Evolutionary conservation across 1,140 invertebrate species (phyloP).

Genomic region (Agraylea sexmaculata): DNA sequence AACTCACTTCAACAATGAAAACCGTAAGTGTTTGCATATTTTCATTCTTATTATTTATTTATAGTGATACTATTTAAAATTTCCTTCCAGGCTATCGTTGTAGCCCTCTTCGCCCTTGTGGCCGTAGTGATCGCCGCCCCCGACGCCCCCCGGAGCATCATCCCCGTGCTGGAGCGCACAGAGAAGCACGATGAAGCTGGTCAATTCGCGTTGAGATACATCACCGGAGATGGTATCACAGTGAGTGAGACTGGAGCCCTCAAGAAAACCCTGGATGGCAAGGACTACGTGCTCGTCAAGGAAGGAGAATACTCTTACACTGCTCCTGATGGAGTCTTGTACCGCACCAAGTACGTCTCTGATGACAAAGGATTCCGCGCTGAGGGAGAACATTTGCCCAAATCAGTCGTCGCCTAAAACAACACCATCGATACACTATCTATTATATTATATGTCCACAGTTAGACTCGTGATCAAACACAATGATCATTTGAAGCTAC

Average conservation of each 20-base stretch:
- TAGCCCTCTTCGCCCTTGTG: conserved; percentile 6
- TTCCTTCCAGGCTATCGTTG: no score
- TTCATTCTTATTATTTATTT: no score
- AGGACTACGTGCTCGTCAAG: conserved; percentile 25
- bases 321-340: conserved; percentile 28
- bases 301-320: conserved; percentile 27
- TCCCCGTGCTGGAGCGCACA: conserved; percentile 22
- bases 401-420: conserved; percentile 16
- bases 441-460: no score
- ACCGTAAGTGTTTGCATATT: no score
- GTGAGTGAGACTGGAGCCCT: conserved; percentile 29
- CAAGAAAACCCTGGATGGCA: conserved; percentile 23
- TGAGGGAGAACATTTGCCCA: conserved; percentile 31
- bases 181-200: conserved; percentile 31
- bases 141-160: conserved; percentile 8
- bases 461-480: no score
- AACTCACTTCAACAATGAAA: no score
- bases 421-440: no score
- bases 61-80: no score
- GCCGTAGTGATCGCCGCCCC: conserved; percentile 4
- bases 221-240: conserved; percentile 29
- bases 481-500: no score
- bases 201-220: conserved; percentile 32
- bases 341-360: conserved; percentile 29
- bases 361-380: conserved; percentile 29